These are phyloP conservation scores for Tolmerus cingulatus DNA, from an alignment of 2,888 invertebrate genomes.

Conservation along the genomic window DNA sequence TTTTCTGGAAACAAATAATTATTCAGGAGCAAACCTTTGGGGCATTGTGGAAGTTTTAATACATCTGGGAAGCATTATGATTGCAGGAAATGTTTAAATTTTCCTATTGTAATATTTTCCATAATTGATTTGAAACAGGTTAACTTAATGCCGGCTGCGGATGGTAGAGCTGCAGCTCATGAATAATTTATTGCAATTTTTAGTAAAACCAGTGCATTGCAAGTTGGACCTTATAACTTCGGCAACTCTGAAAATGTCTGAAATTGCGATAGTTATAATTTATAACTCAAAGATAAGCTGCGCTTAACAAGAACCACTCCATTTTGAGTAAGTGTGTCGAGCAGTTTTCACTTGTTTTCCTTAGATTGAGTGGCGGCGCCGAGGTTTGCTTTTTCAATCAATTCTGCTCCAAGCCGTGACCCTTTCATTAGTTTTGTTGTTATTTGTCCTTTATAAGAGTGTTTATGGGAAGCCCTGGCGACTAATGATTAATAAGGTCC, in stretches of 20 bases:
- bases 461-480: constrained; percentile 30
- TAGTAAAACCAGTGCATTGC: neutral
- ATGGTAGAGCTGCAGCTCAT: neutral
- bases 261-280: neutral
- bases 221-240: neutral
- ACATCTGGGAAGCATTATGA: neutral
- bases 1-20: neutral
- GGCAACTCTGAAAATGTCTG: neutral
- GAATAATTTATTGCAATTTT: neutral
- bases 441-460: constrained; percentile 17
- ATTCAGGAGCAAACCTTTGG: neutral
- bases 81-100: neutral
- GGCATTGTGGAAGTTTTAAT: constrained; percentile 8
- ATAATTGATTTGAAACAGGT: constrained; percentile 10
- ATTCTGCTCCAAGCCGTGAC: constrained; percentile 19
- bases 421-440: constrained; percentile 1
- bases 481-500: constrained; percentile 36
- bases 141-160: neutral
- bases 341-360: neutral
- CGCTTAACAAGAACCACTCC: neutral
- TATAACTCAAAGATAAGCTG: neutral
- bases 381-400: constrained; percentile 7
- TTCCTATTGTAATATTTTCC: constrained; percentile 2
- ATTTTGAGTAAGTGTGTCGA: neutral
- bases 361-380: neutral